Conservation (phyloP, 1,140 invertebrate species). For the Euwallacea similis region DNA sequence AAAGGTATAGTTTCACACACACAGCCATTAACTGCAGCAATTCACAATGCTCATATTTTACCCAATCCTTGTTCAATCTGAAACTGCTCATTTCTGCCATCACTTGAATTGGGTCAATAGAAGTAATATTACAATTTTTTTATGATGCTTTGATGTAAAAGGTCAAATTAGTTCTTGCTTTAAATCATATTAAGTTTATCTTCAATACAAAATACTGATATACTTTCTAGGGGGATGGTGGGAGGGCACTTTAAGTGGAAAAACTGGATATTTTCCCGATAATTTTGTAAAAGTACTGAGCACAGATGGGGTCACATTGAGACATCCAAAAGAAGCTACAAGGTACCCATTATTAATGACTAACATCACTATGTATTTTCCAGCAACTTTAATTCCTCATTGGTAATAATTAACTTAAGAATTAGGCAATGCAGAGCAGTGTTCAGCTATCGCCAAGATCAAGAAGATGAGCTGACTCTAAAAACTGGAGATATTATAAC, state of each 20-base stretch:
- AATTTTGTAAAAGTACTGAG: slow-evolving; percentile 85
- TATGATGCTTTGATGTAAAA: too few relatives aligned
- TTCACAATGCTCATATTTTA: too few relatives aligned
- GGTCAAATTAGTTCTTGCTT: too few relatives aligned
- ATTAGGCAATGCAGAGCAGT: slow-evolving; percentile 77
- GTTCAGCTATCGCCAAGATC: slow-evolving; percentile 88
- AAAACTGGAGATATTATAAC: slow-evolving; percentile 85
- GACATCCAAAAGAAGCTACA: slow-evolving; percentile 41
- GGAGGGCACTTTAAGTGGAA: slow-evolving; percentile 86
- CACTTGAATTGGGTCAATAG: too few relatives aligned
- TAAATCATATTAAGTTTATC: too few relatives aligned
- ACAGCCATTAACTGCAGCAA: too few relatives aligned
- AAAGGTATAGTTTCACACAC: too few relatives aligned
- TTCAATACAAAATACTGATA: too few relatives aligned
- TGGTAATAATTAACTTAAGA: slow-evolving; percentile 12
- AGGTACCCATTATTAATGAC: slow-evolving; percentile 3
- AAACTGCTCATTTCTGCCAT: too few relatives aligned
- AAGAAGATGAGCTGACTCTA: slow-evolving; percentile 88
- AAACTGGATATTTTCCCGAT: slow-evolving; percentile 95
- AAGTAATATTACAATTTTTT: too few relatives aligned
- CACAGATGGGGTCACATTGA: slow-evolving; percentile 42
- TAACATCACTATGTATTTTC: neutral
- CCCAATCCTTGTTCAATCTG: too few relatives aligned
- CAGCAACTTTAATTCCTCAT: neutral
- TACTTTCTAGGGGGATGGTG: slow-evolving; percentile 82